Evolutionary conservation across 2,797 vertebrate genomes (phyloP).

Genomic region (Gouania willdenowi): DNA sequence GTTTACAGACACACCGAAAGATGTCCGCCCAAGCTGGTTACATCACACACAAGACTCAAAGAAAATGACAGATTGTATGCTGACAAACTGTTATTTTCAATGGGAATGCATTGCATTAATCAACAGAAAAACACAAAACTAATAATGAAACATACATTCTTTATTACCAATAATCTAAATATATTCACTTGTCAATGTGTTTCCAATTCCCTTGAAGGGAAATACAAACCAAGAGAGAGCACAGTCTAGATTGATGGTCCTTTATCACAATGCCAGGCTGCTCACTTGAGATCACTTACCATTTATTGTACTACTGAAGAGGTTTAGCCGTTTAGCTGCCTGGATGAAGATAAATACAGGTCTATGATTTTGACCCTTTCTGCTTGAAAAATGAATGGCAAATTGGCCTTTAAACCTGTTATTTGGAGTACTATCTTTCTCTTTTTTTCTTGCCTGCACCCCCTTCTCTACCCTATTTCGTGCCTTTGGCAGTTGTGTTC

Average conservation of each 20-base stretch:
- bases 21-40: too few relatives aligned
- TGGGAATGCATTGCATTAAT: too few relatives aligned
- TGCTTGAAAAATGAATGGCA: constrained; percentile 31
- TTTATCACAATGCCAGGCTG: constrained; percentile 21
- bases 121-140: too few relatives aligned
- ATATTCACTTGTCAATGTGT: too few relatives aligned
- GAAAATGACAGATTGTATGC: too few relatives aligned
- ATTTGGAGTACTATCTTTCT: constrained; percentile 12
- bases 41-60: too few relatives aligned
- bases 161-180: too few relatives aligned
- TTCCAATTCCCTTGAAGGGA: constrained; percentile 27
- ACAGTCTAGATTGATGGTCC: constrained; percentile 14
- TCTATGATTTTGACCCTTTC: constrained; percentile 24
- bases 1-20: too few relatives aligned
- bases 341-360: constrained; percentile 34
- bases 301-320: constrained; percentile 30
- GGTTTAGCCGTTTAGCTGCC: constrained; percentile 20
- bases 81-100: too few relatives aligned
- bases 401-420: constrained; percentile 11
- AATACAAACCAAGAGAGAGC: constrained; percentile 1
- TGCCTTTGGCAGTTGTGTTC: constrained; percentile 62
- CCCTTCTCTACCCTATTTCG: constrained; percentile 8
- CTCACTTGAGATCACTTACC: constrained; percentile 2
- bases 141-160: too few relatives aligned
- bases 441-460: background rate